Evolutionary conservation across 2,113 vertebrate genomes (phyloP), one percentile per base, ranked within the genome.

Genomic region (Nipponia nippon): DNA sequence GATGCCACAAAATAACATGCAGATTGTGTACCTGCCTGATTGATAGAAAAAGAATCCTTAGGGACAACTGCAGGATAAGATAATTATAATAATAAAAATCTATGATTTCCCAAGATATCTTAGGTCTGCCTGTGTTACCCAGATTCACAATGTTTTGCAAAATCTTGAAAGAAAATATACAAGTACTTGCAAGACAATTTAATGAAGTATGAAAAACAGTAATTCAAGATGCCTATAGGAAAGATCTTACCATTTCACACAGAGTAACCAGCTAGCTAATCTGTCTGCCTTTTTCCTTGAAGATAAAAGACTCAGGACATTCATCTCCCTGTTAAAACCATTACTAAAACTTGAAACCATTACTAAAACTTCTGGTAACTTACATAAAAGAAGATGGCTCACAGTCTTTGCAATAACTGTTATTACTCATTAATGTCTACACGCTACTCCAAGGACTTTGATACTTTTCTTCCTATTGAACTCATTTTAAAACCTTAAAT

Each of bases 401-500:
- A 55, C 56, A 78, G 40, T 47, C 56, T 93, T 71, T 71, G 78
- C 47, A 77, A 71, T 62, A 75, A 69, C 49, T 88, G 66, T 70
- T 49, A 56, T 84, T 91, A 77, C 62, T 94, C 62, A 83, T 95
- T 82, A 95, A 78, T 52, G 13, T 49, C 75, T 73, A 40, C 70
- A 87, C 2, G 13, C 44, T 90, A 56, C 69, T 87, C 73, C 22
- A 85, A 93, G 30, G 56, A 49, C 84, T 89, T 95, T 71, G 72
- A 91, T 93, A 71, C 56, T 85, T 94, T 78, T 69, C 34, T 94
- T 90, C 32, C 65, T 86, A 71, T 66, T 84, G 90, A 93, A 93
- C 73, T 91, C 6, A 67, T 93, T 93, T 59, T 9, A 86, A 91
- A 93, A 62, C 46, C 47, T 85, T 65, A 91, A 90, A 93, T 78